Base-by-base conservation (phyloP, 2,888 invertebrate species). In the Ferrisia virgata region DNA sequence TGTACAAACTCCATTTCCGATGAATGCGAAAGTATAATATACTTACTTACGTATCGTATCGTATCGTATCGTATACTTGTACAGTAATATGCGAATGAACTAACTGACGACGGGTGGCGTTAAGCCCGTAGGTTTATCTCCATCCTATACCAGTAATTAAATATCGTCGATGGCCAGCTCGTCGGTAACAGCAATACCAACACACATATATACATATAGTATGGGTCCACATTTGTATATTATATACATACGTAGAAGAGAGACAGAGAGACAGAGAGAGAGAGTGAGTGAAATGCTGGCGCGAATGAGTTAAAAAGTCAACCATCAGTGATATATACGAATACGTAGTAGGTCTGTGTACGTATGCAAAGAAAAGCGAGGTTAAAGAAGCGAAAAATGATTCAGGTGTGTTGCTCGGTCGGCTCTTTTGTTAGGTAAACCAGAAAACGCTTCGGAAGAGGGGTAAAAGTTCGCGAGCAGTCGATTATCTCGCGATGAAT, bases 401-500 rank as follows among this genome's bases (percentile, higher is more conserved):
- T 64, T 28, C 64, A 64, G 64, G 64, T 64, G 28, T 28, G 25
- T 58, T 11, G 64, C 28, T 15, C 28, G 64, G 25, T 28, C 15
- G 28, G 28, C 15, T 64, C 28, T 64, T 64, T 28, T 64, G 28
- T 28, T 64, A 64, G 31, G 64, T 64, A 22, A 53, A 28, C 64
- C 64, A 43, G 13, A 2, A 43, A 9, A 2, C 43, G 15, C 9
- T 8, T 53, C 1, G 53, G 53, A 28, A 8, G 4, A 43, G 28
- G 64, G 28, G 13, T 64, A 15, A 64, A 28, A 64, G 28, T 64
- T 28, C 28, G 64, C 64, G 64, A 64, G 64, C n/a, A 28, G 64
- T 64, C 64, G 64, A 64, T 64, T 64, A 64, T 64, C 64, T 64
- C 64, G 64, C 64, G 64, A 64, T 64, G 64, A 64, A 64, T 64